Evolutionary conservation across 2,113 vertebrate genomes (phyloP), one percentile per base, ranked within the genome.

Genomic region (Butorides virescens): DNA sequence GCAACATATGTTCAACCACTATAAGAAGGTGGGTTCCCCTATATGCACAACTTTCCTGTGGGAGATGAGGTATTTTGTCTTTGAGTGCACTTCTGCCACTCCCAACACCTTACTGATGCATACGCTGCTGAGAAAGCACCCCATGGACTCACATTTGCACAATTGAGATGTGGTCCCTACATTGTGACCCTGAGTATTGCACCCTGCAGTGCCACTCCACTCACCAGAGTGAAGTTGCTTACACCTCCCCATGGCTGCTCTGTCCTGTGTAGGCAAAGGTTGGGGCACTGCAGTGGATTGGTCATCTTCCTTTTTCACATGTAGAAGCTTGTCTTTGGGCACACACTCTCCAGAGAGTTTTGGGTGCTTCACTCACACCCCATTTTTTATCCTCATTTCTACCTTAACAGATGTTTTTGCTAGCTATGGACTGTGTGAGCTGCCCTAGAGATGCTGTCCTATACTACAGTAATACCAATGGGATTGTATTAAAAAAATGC

Each of bases 81-180:
- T 55, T 46, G 19, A 56, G 23, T 22, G 5, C 12, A 30, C 8
- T 19, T 67, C 37, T 63, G 22, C 22, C 6, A 10, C 32, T 52
- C 36, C 47, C 9, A 46, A n/a, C 46, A 39, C 4, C 25, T 44
- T 18, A 21, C 15, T 17, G 26, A 34, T 12, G 7, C 22, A 12
- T 10, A 15, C 39, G 25, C 18, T 37, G 37, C 19, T 65, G 61
- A 70, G 23, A 74, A 75, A 75, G 18, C 17, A 39, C 9, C 4
- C 27, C 13, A 29, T 0, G 5, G 27, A 27, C 34, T 53, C 9
- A 19, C 2, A 0, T 7, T 44, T 70, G 39, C 27, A 63, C 42
- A 26, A 8, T 9, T 0, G 0, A 66, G 27, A 18, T 44, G 27
- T 50, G 10, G 39, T 29, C 36, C 4, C 18, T 65, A 20, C 37